Conservation (phyloP, 2,888 invertebrate species). For the Orchesella flavescens region DNA sequence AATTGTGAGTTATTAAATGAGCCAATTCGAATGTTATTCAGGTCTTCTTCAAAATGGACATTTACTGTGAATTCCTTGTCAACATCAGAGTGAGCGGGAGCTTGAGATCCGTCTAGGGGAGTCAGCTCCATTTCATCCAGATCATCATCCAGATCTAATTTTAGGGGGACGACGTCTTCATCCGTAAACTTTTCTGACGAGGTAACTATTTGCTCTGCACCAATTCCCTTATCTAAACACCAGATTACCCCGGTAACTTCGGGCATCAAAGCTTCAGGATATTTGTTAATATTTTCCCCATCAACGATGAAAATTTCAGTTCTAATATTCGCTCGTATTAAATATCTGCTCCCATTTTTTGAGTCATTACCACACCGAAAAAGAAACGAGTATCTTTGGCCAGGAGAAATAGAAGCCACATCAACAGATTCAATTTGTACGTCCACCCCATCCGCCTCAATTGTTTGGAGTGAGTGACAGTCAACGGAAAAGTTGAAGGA, state of each 20-base stretch:
- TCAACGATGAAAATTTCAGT: constrained; percentile 21
- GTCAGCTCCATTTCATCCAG: constrained; percentile 30
- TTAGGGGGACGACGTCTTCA: neutral
- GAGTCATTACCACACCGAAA: neutral
- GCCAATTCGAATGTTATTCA: constrained; percentile 26
- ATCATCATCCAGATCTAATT: too few relatives aligned
- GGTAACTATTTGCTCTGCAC: neutral
- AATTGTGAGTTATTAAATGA: constrained; percentile 55
- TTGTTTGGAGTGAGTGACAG: constrained; percentile 40
- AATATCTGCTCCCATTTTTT: constrained; percentile 9
- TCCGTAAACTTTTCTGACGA: neutral
- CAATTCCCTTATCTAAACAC: constrained; percentile 14
- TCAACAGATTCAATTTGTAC: constrained; percentile 20
- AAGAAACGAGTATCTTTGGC: constrained; percentile 65
- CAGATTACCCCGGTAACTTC: constrained; percentile 56
- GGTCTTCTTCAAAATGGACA: constrained; percentile 38
- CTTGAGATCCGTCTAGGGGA: constrained; percentile 40
- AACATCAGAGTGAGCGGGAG: constrained; percentile 44
- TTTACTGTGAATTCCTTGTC: constrained; percentile 42
- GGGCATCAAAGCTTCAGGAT: constrained; percentile 48
- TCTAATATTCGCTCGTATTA: constrained; percentile 42
- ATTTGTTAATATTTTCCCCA: constrained; percentile 54
- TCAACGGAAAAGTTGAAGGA: constrained; percentile 65
- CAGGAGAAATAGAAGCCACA: constrained; percentile 26
- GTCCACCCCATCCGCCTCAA: constrained; percentile 63